phyloP scores from a whole-genome alignment of 37 sponge, comb jelly and placozoan genomes.

The Amphimedon queenslandica region DNA sequence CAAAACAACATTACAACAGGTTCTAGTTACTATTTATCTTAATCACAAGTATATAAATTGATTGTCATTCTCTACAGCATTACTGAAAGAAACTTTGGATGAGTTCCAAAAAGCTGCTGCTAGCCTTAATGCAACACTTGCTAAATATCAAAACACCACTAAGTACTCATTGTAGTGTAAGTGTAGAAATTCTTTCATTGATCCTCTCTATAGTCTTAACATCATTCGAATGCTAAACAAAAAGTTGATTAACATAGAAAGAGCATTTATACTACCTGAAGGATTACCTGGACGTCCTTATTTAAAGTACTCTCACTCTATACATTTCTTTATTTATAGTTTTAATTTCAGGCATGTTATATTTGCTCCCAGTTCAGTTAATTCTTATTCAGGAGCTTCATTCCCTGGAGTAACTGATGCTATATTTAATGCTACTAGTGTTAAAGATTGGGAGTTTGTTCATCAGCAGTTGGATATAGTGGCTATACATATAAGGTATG shows the following conservation, averaged over 20 bases:
- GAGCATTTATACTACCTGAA: slow-evolving; percentile 79
- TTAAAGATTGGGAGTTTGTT: slow-evolving; percentile 54
- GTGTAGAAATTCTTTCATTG: no score
- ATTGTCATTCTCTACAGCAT: neutral
- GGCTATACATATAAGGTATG: no score
- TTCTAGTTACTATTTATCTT: neutral
- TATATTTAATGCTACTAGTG: slow-evolving; percentile 39
- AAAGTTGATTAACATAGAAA: slow-evolving; percentile 79
- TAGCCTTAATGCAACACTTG: neutral
- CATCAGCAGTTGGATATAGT: slow-evolving; percentile 51
- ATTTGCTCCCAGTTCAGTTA: slow-evolving; percentile 76
- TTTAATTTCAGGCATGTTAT: slow-evolving; percentile 91
- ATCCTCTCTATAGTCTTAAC: neutral
- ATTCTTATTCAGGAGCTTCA: slow-evolving; percentile 64
- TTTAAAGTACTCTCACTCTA: no score
- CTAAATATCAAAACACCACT: neutral
- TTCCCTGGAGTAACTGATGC: slow-evolving; percentile 84
- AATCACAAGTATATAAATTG: no score
- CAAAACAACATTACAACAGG: neutral
- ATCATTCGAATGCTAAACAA: slow-evolving; percentile 68
- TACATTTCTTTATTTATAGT: no score
- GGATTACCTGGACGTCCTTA: slow-evolving; percentile 84
- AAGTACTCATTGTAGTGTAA: no score
- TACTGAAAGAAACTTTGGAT: neutral
- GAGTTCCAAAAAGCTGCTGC: neutral